Evolutionary conservation across 2,888 invertebrate genomes (phyloP), one percentile per base, ranked within the genome.

Genomic region (Dilophus febrilis): DNA sequence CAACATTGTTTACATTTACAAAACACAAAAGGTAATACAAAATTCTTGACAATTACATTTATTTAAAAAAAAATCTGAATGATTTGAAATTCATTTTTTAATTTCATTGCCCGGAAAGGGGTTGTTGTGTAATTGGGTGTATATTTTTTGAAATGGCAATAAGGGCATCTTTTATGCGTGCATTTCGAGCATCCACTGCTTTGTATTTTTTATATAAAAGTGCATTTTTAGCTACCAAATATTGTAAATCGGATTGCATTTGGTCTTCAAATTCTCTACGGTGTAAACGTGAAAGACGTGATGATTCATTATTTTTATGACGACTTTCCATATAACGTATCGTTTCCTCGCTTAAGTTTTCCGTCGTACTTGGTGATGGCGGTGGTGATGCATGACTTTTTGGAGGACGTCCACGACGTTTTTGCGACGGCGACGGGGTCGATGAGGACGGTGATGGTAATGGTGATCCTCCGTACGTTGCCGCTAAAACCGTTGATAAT

Each of bases 261-360:
- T 10, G 5, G 2, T 49, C 47, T 47, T 74, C 72, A 44, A 68
- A 69, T 2, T 58, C 54, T 58, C 79, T 81, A 47, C 80, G 70
- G 51, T 79, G 81, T 64, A 74, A 71, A 46, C 82, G 64, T 2
- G 81, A 81, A 49, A 74, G 70, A 49, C 81, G 68, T 32, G 82
- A 82, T 33, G 82, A 81, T 59, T 80, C 80, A 54, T 83, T 83
- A 58, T 83, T 83, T 55, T 78, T 79, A 53, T 78, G 77, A 41
- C 83, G 63, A 46, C 77, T 65, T 52, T 79, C 77, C 38, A 77
- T 64, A 55, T 82, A 81, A 46, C 67, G 71, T 35, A 57, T 54
- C 46, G 68, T 70, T 29, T 64, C 58, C 44, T 61, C 61, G 44
- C 66, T 64, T 34, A 55, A 31, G 14, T 42, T n/a, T 4, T 31